Evolutionary conservation across 2,113 vertebrate genomes (phyloP).

Genomic region (Hystrix brachyura): DNA sequence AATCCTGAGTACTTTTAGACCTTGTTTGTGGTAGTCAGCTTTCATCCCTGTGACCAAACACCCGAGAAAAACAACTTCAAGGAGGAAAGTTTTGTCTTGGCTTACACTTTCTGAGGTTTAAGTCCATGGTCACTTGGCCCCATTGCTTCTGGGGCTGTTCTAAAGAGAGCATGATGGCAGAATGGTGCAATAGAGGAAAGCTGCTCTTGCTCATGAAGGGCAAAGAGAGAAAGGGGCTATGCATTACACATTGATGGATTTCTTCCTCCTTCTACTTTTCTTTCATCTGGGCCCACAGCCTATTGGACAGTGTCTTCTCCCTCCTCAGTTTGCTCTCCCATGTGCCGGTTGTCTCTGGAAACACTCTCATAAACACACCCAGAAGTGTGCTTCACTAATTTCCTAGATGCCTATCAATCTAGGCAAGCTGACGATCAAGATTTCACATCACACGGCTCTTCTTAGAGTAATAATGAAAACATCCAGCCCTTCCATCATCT

Average conservation of each 20-base stretch:
- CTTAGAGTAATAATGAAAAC: background rate
- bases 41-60: background rate
- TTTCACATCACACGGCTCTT: background rate
- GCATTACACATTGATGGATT: background rate
- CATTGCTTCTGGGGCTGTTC: background rate
- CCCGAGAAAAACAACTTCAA: background rate
- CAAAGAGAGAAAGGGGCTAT: background rate
- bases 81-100: background rate
- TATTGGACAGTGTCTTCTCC: background rate
- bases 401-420: background rate
- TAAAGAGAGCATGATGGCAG: background rate
- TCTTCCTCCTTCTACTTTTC: background rate
- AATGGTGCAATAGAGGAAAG: too few relatives aligned
- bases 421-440: background rate
- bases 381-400: background rate
- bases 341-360: background rate
- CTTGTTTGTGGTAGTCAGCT: background rate
- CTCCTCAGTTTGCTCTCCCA: background rate
- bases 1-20: background rate
- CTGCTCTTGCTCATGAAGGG: too few relatives aligned
- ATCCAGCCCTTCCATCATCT: background rate
- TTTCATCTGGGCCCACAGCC: background rate
- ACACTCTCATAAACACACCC: background rate
- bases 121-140: background rate
- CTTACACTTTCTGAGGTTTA: background rate